Percentiles rank a stretch among this genome's conserved stretches.
These are phyloP conservation scores for Penaeus chinensis DNA, from an alignment of 1,140 invertebrate genomes.

Conservation along the genomic window DNA sequence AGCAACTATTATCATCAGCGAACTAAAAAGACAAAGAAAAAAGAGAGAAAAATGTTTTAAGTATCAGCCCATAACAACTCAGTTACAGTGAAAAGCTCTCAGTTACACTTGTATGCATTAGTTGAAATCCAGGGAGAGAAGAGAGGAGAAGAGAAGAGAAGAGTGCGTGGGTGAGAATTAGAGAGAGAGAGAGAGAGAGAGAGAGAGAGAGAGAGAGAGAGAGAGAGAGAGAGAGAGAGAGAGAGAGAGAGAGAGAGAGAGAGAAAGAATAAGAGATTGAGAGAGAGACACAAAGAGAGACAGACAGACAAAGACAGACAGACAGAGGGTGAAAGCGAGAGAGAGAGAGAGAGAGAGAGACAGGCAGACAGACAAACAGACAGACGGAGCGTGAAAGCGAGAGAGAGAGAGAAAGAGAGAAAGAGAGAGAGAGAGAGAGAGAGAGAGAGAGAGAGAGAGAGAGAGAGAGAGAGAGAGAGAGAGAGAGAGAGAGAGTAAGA, in stretches of 20 bases:
- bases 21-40: neutral
- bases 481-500: slow-evolving; percentile 11
- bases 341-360: neutral
- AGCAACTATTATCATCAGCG: neutral
- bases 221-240: neutral
- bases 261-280: neutral
- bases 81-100: neutral
- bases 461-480: neutral
- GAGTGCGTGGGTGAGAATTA: neutral
- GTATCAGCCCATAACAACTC: neutral
- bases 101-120: neutral
- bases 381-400: no score
- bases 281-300: no score
- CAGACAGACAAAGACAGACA: no score
- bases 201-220: neutral
- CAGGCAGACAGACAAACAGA: neutral
- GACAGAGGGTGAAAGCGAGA: no score
- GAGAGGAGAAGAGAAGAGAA: neutral
- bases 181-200: no score
- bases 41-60: neutral
- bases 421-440: neutral
- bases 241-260: neutral
- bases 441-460: slow-evolving; percentile 13
- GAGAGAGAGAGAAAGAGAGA: neutral
- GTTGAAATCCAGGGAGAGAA: neutral